Evolutionary conservation across 1,140 invertebrate species (phyloP), one percentile per base, ranked within the genome.

Genomic region (Anagrus nilaparvatae): DNA sequence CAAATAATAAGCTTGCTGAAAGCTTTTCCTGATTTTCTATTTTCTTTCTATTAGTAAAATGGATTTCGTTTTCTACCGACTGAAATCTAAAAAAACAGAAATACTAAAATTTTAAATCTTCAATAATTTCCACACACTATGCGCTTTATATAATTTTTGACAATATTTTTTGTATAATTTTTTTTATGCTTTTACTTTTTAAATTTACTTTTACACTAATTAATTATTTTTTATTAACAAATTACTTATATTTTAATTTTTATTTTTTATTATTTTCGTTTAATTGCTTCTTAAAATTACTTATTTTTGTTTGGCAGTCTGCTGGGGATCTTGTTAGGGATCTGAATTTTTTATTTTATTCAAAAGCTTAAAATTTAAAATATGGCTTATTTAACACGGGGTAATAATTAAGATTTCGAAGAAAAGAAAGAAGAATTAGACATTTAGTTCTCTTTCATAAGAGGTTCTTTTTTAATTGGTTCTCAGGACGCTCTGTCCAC

Each of bases 301-400:
- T n/a, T 4, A 16, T 30, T 16, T 30, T 7, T 30, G 4, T 3
- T 30, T 30, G 6, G 14, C 14, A 5, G 14, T n/a, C 10, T 29
- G 14, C 4, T 5, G 14, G 14, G 12, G 14, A 29, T 29, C 12
- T 5, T 29, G 12, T n/a, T 29, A 29, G 12, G 5, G 14, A 29
- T 29, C 4, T 5, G 14, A 14, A n/a, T 29, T 29, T n/a, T 29
- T 29, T 5, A 19, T 33, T 33, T 18, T 33, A 4, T 33, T 33
- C 2, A 3, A 9, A 33, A 20, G 14, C 19, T 46, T 46, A 41
- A 28, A 19, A 17, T 23, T 38, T 38, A 47, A 34, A 47, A 21
- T 30, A 36, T 30, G 16, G 28, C 33, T 37, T 25, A 23, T 30
- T 12, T 43, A 20, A 12, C 43, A 44, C n/a, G n/a, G n/a, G n/a